These are phyloP conservation scores for Drosophila busckii DNA, from an alignment of 1,140 invertebrate species.

Conservation along the genomic window DNA sequence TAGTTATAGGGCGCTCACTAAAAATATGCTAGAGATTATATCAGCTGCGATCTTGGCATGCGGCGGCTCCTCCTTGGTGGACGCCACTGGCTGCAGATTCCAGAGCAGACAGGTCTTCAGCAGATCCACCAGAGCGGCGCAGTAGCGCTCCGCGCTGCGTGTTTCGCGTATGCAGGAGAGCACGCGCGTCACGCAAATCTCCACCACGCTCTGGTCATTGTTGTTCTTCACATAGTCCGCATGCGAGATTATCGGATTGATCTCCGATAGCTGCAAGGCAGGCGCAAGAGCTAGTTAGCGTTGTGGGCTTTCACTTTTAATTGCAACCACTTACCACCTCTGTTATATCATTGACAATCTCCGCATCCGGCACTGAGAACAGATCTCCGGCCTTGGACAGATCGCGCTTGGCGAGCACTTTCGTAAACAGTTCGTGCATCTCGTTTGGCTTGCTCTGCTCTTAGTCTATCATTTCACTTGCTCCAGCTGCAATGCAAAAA, in stretches of 20 bases:
- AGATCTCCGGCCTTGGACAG: conserved; percentile 94
- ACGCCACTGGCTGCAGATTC: conserved; percentile 88
- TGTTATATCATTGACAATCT: conserved; percentile 91
- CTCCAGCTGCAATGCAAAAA: conserved; percentile 35
- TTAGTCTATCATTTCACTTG: conserved; percentile 39
- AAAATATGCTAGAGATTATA: conserved; percentile 94
- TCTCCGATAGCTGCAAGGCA: conserved; percentile 82
- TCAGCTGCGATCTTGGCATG: conserved; percentile 97
- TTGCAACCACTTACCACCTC: conserved; percentile 84
- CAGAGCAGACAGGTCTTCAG: conserved; percentile 93
- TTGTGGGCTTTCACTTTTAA: conserved; percentile 4
- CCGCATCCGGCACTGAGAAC: conserved; percentile 91
- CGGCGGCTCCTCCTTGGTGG: conserved; percentile 91
- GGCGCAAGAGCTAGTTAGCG: background rate
- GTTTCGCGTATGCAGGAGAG: conserved; percentile 95
- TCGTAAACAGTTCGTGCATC: conserved; percentile 93
- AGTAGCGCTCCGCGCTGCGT: conserved; percentile 91
- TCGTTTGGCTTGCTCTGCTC: conserved; percentile 7
- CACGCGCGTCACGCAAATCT: conserved; percentile 93
- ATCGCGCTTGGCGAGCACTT: conserved; percentile 92
- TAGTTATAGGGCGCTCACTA: conserved; percentile 82
- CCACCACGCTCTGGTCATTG: conserved; percentile 95
- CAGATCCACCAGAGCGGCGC: conserved; percentile 88
- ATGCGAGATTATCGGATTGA: conserved; percentile 88
- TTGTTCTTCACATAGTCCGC: conserved; percentile 90